Percentiles rank a stretch among this genome's conserved stretches.
Evolutionary conservation across 2,113 vertebrate species (phyloP).

Genomic region (Stomatorhinus ivindoensis): DNA sequence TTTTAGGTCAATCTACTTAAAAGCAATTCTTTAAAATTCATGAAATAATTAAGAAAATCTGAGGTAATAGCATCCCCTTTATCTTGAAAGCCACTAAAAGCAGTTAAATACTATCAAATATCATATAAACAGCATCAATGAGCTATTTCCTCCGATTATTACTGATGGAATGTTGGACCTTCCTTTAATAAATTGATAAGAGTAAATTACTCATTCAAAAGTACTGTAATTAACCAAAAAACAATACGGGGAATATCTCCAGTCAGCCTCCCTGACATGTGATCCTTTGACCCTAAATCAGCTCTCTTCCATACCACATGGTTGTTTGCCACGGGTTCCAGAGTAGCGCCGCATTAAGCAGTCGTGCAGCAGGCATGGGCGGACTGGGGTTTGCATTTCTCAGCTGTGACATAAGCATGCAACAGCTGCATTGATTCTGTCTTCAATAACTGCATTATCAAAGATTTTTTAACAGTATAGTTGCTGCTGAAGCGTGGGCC

Average conservation of each 20-base stretch:
- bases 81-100: conserved; percentile 59
- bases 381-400: neutral
- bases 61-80: conserved; percentile 59
- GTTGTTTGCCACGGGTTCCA: neutral
- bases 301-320: neutral
- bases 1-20: conserved; percentile 55
- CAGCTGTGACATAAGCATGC: neutral
- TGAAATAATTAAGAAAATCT: conserved; percentile 54
- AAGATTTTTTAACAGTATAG: neutral
- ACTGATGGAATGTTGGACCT: conserved; percentile 47
- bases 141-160: conserved; percentile 46
- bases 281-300: conserved; percentile 8
- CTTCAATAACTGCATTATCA: neutral
- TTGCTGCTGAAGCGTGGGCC: neutral
- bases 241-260: conserved; percentile 17
- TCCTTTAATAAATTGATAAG: conserved; percentile 61
- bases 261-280: neutral
- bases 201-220: conserved; percentile 35
- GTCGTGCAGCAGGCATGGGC: neutral
- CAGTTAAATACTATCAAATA: conserved; percentile 55
- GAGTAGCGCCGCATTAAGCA: neutral
- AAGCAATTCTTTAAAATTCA: conserved; percentile 57
- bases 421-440: neutral
- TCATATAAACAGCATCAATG: conserved; percentile 57
- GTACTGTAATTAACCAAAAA: conserved; percentile 23